Conservation (phyloP, 2,888 invertebrate species). For the Ectemnius cavifrons region DNA sequence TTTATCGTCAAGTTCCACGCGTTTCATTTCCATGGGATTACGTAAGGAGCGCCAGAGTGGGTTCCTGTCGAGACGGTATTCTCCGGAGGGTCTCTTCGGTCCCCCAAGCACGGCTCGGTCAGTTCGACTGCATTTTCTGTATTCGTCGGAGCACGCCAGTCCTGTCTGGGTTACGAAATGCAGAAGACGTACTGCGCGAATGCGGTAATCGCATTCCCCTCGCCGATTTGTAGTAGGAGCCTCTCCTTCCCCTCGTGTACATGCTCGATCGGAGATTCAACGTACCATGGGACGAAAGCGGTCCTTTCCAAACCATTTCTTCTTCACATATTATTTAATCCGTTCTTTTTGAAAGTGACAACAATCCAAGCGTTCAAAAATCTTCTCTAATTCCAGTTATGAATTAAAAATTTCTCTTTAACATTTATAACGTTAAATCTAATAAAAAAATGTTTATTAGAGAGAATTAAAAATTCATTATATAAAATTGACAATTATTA, state of each 20-base stretch:
- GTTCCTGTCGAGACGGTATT: conserved; percentile 35
- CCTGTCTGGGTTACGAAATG: conserved; percentile 64
- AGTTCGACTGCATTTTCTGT: conserved; percentile 53
- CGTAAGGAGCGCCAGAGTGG: conserved; percentile 29
- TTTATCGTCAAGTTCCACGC: conserved; percentile 41
- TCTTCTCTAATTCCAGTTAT: too few species aligned
- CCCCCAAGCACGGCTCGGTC: conserved; percentile 36
- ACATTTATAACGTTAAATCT: too few species aligned
- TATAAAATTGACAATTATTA: too few species aligned
- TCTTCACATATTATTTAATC: too few species aligned
- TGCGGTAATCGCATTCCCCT: conserved; percentile 61
- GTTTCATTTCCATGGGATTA: conserved; percentile 20
- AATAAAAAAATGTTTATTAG: too few species aligned
- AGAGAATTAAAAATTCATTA: too few species aligned
- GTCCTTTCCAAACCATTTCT: conserved; percentile 10
- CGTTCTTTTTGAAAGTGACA: too few species aligned
- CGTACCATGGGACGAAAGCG: conserved; percentile 27
- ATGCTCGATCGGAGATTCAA: conserved; percentile 30
- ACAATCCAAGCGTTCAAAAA: too few species aligned
- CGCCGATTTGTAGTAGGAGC: conserved; percentile 47
- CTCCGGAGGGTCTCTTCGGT: conserved; percentile 48
- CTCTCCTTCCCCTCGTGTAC: conserved; percentile 38
- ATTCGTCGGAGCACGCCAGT: conserved; percentile 58
- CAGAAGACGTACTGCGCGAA: conserved; percentile 56
- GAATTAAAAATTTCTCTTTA: too few species aligned